phyloP scores from a whole-genome alignment of 2,113 vertebrate genomes.

The Uria aalge region DNA sequence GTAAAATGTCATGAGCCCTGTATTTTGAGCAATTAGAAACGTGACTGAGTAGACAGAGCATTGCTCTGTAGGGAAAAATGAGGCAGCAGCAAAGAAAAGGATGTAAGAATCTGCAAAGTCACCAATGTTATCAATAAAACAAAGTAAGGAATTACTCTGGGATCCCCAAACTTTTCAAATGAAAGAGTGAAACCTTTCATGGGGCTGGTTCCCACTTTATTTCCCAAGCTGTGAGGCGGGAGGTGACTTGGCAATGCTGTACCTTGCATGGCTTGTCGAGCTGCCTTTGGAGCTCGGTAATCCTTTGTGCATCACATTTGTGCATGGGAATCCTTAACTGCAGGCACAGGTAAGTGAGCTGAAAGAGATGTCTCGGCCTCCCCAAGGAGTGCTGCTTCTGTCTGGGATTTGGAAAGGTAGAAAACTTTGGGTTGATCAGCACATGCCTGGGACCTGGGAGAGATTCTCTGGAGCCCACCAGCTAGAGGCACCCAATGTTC shows the following conservation, averaged over 20 bases:
- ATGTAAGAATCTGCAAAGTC: background rate
- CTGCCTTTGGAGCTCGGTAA: background rate
- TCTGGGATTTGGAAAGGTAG: background rate
- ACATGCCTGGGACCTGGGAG: background rate
- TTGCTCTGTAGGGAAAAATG: too few species aligned
- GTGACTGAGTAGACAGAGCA: rapidly evolving
- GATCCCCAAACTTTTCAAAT: background rate
- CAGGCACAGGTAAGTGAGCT: background rate
- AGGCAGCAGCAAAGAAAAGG: background rate
- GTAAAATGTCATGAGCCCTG: background rate
- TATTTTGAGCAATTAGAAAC: background rate
- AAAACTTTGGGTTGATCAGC: background rate
- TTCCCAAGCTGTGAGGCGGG: background rate
- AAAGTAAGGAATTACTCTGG: background rate
- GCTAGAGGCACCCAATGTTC: background rate
- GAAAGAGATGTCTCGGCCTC: background rate
- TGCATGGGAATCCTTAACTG: background rate
- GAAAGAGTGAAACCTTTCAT: background rate
- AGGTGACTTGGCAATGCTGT: background rate
- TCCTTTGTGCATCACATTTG: background rate
- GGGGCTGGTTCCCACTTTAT: background rate
- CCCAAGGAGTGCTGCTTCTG: background rate
- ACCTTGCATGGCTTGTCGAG: rapidly evolving
- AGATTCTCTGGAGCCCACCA: background rate
- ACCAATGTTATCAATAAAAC: background rate